Conservation (phyloP, 2,113 vertebrate species). For the Tenebrosternarchus preto region DNA sequence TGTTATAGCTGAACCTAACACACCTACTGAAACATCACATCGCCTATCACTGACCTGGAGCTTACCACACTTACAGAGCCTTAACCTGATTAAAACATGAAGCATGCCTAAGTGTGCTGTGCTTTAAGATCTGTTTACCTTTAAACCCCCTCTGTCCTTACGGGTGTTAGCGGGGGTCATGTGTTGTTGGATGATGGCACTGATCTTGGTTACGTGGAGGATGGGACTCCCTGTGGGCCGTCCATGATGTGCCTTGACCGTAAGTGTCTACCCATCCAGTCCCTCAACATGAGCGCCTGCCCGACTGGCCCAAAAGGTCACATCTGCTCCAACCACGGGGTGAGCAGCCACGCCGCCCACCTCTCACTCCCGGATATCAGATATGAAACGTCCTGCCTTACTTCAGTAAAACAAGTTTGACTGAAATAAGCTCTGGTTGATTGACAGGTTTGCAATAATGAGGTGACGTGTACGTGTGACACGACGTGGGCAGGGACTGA, state of each 20-base stretch:
- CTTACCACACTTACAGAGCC: neutral
- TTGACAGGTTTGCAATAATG: constrained; percentile 92
- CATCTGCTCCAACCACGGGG: constrained; percentile 96
- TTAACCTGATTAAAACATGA: neutral
- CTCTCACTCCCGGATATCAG: neutral
- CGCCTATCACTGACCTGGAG: too few species aligned
- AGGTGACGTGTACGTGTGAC: constrained; percentile 96
- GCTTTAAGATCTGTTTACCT: neutral
- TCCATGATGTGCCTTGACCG: constrained; percentile 99
- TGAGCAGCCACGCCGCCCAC: constrained; percentile 72
- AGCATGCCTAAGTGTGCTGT: neutral
- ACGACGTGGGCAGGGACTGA: constrained; percentile 95
- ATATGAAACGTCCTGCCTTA: too few species aligned
- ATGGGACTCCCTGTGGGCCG: constrained; percentile 95
- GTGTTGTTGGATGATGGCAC: constrained; percentile 96
- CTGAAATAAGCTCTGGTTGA: constrained; percentile 4
- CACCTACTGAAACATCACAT: neutral
- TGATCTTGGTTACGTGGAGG: constrained; percentile 96
- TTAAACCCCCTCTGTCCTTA: neutral
- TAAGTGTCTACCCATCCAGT: constrained; percentile 96
- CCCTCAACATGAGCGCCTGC: constrained; percentile 94
- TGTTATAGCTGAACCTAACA: neutral
- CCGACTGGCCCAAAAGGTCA: constrained; percentile 86
- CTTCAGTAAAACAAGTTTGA: too few species aligned
- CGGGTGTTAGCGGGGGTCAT: constrained; percentile 84